Evolutionary conservation across 2,888 invertebrate genomes (phyloP).

Genomic region (Oscheius sp.): DNA sequence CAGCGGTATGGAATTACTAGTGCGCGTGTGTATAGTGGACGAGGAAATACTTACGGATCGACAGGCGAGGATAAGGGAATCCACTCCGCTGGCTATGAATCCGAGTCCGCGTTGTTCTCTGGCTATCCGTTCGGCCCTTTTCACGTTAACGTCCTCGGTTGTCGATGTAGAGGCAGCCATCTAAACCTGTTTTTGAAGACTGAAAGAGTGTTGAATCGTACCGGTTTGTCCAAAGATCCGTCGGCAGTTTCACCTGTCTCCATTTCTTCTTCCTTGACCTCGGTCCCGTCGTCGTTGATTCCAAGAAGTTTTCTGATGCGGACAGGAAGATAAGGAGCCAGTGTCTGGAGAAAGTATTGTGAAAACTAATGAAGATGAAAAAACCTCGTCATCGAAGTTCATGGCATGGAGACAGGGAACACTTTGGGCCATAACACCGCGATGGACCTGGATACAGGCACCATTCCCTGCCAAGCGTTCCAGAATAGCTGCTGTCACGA

Average conservation of each 20-base stretch:
- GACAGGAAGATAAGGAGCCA: constrained; percentile 50
- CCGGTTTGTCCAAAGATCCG: not conserved
- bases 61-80: constrained; percentile 48
- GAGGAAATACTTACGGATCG: constrained; percentile 38
- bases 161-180: constrained; percentile 1
- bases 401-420: constrained; percentile 61
- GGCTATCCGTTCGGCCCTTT: constrained; percentile 50
- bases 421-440: constrained; percentile 54
- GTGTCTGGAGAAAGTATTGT: constrained; percentile 17
- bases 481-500: constrained; percentile 77
- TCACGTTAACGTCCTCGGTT: constrained; percentile 43
- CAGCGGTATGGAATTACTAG: no score
- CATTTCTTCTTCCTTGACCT: constrained; percentile 1
- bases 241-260: constrained; percentile 7
- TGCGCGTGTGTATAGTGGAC: no score
- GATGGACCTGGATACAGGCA: constrained; percentile 73
- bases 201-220: not conserved
- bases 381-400: constrained; percentile 50
- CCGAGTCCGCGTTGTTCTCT: constrained; percentile 49
- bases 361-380: not conserved
- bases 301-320: constrained; percentile 38
- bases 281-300: constrained; percentile 20
- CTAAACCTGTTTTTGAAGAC: not conserved
- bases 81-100: constrained; percentile 43
- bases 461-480: constrained; percentile 81